Evolutionary conservation across 2,113 vertebrate genomes (phyloP), one percentile per base, ranked within the genome.

Genomic region (Labeo rohita): DNA sequence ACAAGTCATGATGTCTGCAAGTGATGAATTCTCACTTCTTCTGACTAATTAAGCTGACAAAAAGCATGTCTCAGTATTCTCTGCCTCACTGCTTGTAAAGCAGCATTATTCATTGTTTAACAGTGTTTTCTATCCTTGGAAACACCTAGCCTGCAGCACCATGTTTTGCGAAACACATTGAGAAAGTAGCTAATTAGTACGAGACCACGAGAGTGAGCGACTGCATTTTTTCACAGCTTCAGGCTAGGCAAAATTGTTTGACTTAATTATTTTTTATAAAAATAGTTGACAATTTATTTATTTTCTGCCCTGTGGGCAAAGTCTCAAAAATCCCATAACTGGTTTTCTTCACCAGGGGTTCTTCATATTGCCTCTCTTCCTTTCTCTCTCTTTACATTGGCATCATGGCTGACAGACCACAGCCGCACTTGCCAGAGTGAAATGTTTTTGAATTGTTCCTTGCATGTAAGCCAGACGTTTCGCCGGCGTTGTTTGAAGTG

Each of bases 21-120:
- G 63, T 34, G 23, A 34, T 50, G 39, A 34, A 34, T 68, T 68
- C 23, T 50, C 21, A 50, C 63, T 50, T 28, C 23, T 68, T 50
- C n/a, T 50, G 61, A 34, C 47, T 82, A 49, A 50, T 68, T 68
- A 50, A 82, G 11, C 54, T 47, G 80, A 50, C 80, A 68, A 50
- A 82, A 63, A 3, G 61, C 47, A 66, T 50, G n/a, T 15, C 80
- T 70, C 47, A 0, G 63, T 52, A 70, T 82, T 52, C 3, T 82
- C 63, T 68, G 63, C 80, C 49, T 82, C 45, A 52, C 16, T 52
- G 80, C 39, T 49, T 13, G 4, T 36, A 70, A 82, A 82, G 68
- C 63, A 70, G 28, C 47, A 36, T 70, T 82, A 70, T 82, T 82
- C 80, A 50, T 39, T 68, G 63, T 82, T 82, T 82, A 82, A 70